Percentiles rank a stretch among this genome's conserved stretches.
phyloP scores from a whole-genome alignment of 2,113 vertebrate genomes.

The Aythya baeri region DNA sequence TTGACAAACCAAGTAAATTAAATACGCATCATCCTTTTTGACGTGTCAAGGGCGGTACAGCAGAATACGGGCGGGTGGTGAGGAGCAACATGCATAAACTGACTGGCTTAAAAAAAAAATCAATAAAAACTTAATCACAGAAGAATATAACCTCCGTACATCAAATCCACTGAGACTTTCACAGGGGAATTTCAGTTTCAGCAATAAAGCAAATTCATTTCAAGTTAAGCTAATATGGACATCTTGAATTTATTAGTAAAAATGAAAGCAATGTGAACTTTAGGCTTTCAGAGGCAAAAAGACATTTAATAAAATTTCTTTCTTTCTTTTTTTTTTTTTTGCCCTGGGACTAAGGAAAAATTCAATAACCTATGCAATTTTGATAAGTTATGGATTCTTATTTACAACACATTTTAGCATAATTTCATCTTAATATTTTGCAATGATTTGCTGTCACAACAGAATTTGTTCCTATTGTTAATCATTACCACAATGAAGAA shows the following conservation, averaged over 20 bases:
- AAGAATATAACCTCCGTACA: constrained; percentile 45
- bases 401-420: background rate
- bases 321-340: background rate
- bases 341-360: constrained; percentile 13
- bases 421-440: constrained; percentile 49
- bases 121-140: constrained; percentile 59
- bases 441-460: constrained; percentile 30
- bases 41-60: background rate
- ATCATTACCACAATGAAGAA: constrained; percentile 40
- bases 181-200: constrained; percentile 41
- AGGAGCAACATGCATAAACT: constrained; percentile 3
- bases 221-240: constrained; percentile 49
- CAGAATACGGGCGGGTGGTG: background rate
- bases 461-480: constrained; percentile 17
- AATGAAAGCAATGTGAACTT: constrained; percentile 40
- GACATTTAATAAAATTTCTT: constrained; percentile 51
- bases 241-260: constrained; percentile 61
- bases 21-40: background rate
- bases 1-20: background rate
- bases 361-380: background rate
- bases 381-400: constrained; percentile 22
- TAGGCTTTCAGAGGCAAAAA: constrained; percentile 42
- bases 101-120: background rate
- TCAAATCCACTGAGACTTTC: background rate
- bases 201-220: constrained; percentile 60